These are phyloP conservation scores for Nudaria mundana DNA, from an alignment of 2,888 invertebrate species.

Conservation along the genomic window DNA sequence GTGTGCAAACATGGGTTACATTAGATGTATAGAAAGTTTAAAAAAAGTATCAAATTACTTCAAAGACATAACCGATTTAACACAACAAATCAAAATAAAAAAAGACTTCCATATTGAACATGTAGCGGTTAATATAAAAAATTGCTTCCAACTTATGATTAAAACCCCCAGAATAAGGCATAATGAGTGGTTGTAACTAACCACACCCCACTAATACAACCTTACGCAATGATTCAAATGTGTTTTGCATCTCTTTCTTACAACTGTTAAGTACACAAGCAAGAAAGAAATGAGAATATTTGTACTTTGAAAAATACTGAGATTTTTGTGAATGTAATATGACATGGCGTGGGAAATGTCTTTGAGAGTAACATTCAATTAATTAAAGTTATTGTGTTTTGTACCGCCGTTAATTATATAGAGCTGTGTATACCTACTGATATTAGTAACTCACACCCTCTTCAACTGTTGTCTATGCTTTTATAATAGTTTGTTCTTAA, in stretches of 20 bases:
- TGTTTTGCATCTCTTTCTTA: slow-evolving; percentile 44
- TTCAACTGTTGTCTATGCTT: neutral
- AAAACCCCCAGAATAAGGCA: slow-evolving; percentile 61
- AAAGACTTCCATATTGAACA: slow-evolving; percentile 27
- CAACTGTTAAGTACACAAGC: slow-evolving; percentile 14
- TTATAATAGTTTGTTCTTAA: slow-evolving; percentile 15
- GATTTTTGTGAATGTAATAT: slow-evolving; percentile 38
- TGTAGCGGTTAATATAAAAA: slow-evolving; percentile 44
- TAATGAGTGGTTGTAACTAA: slow-evolving; percentile 64
- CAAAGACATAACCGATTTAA: too few species aligned
- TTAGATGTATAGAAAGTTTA: too few species aligned
- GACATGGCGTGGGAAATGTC: slow-evolving; percentile 56
- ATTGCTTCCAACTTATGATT: slow-evolving; percentile 57
- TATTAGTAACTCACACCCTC: slow-evolving; percentile 7
- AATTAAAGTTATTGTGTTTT: slow-evolving; percentile 24
- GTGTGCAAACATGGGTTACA: too few species aligned
- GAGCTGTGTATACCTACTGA: slow-evolving; percentile 16
- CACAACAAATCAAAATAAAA: too few species aligned
- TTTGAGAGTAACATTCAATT: slow-evolving; percentile 29
- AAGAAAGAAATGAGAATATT: slow-evolving; percentile 38
- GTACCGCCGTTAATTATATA: slow-evolving; percentile 10
- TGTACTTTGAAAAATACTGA: slow-evolving; percentile 32
- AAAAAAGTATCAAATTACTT: too few species aligned
- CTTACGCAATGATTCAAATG: slow-evolving; percentile 58
- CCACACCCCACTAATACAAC: slow-evolving; percentile 66